phyloP scores from a whole-genome alignment of 2,797 vertebrate species.

The Alcedo quadribrachys region DNA sequence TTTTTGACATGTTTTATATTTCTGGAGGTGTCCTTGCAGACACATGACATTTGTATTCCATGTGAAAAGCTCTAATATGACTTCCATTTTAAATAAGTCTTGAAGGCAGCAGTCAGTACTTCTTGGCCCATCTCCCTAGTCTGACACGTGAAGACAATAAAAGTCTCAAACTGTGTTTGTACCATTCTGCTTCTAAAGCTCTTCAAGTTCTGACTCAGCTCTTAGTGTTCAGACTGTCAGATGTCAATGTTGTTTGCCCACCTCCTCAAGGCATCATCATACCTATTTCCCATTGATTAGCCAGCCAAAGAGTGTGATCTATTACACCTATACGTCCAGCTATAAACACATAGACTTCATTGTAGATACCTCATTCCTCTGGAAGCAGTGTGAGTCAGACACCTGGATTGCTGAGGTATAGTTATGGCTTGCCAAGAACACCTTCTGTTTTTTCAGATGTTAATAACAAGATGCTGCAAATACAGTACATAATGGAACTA shows the following conservation, averaged over 20 bases:
- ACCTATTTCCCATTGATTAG: background rate
- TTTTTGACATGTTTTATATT: background rate
- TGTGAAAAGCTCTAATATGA: background rate
- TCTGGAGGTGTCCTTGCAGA: background rate
- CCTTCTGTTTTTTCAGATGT: background rate
- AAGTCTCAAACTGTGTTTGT: background rate
- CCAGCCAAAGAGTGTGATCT: background rate
- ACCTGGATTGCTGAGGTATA: background rate
- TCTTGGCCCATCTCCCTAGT: background rate
- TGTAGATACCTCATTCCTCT: background rate
- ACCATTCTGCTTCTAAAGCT: background rate
- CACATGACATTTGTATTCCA: background rate
- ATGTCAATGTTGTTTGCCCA: background rate
- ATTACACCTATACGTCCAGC: background rate
- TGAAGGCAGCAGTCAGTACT: background rate
- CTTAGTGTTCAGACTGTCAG: background rate
- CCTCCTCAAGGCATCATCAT: background rate
- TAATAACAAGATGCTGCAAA: background rate
- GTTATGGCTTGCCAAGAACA: background rate
- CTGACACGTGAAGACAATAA: background rate
- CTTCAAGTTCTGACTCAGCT: background rate
- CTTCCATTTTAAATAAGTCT: background rate
- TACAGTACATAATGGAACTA: background rate
- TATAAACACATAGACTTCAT: background rate
- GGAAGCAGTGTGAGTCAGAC: background rate